Evolutionary conservation across 2,888 invertebrate species (phyloP).

Genomic region (Slavum lentiscoides): DNA sequence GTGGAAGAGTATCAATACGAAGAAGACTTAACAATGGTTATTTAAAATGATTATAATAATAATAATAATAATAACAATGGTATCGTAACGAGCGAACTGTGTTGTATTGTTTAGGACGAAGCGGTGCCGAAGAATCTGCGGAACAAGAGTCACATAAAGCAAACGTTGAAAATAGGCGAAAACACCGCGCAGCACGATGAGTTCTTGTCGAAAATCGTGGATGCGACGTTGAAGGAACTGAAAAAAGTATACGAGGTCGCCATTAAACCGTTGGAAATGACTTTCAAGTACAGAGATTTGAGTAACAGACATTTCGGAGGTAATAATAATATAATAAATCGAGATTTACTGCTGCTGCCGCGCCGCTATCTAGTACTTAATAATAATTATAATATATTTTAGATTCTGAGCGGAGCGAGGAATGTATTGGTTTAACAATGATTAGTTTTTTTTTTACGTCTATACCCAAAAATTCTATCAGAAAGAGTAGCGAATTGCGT

Average conservation of each 20-base stretch:
- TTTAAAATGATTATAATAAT: neutral
- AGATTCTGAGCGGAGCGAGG: too few relatives aligned
- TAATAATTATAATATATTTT: too few relatives aligned
- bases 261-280: slow-evolving; percentile 85
- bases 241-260: slow-evolving; percentile 84
- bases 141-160: slow-evolving; percentile 77
- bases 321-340: slow-evolving; percentile 56
- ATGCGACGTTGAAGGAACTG: slow-evolving; percentile 78
- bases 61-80: neutral
- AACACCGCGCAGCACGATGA: slow-evolving; percentile 70
- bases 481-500: too few relatives aligned
- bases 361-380: too few relatives aligned
- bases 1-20: slow-evolving; percentile 59
- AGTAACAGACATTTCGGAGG: slow-evolving; percentile 87
- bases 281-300: slow-evolving; percentile 88
- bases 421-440: too few relatives aligned
- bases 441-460: too few relatives aligned
- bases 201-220: slow-evolving; percentile 73
- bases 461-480: too few relatives aligned
- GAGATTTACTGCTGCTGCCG: too few relatives aligned
- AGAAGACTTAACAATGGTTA: slow-evolving; percentile 69
- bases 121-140: slow-evolving; percentile 78
- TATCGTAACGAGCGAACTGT: neutral
- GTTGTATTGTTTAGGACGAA: slow-evolving; percentile 63
- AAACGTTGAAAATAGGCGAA: slow-evolving; percentile 78